These are phyloP conservation scores for Lynx canadensis DNA, from an alignment of 2,113 vertebrate genomes.

Conservation along the genomic window DNA sequence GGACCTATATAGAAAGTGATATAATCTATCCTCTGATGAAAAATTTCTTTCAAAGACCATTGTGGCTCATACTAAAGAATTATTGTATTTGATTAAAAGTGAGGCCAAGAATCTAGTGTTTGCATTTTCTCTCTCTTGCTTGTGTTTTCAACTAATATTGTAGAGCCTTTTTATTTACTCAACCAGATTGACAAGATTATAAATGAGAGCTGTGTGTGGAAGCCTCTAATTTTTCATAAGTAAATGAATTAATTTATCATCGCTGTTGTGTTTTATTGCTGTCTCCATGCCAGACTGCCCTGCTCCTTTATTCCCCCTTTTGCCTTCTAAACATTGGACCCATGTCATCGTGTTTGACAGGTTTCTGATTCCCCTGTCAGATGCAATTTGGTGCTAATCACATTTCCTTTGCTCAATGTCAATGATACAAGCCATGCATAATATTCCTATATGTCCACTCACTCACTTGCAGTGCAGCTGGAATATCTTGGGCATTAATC, in stretches of 20 bases:
- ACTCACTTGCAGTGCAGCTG: conserved; percentile 87
- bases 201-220: conserved; percentile 91
- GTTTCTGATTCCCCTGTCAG: conserved; percentile 96
- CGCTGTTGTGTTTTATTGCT: conserved; percentile 88
- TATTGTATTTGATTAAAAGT: conserved; percentile 83
- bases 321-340: conserved; percentile 90
- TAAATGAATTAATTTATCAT: conserved; percentile 93
- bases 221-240: conserved; percentile 93
- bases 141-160: conserved; percentile 79
- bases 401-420: conserved; percentile 91
- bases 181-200: conserved; percentile 90
- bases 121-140: conserved; percentile 62
- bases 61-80: conserved; percentile 70
- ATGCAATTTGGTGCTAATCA: conserved; percentile 94
- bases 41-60: conserved; percentile 68
- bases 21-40: conserved; percentile 56
- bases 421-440: conserved; percentile 90
- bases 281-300: conserved; percentile 88
- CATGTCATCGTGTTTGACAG: conserved; percentile 97
- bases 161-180: conserved; percentile 88
- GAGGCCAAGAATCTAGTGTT: conserved; percentile 73
- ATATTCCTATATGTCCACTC: conserved; percentile 91
- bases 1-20: conserved; percentile 49
- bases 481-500: conserved; percentile 90
- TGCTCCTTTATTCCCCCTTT: conserved; percentile 86